phyloP scores from a whole-genome alignment of 2,113 vertebrate genomes.

The Echinops telfairi region DNA sequence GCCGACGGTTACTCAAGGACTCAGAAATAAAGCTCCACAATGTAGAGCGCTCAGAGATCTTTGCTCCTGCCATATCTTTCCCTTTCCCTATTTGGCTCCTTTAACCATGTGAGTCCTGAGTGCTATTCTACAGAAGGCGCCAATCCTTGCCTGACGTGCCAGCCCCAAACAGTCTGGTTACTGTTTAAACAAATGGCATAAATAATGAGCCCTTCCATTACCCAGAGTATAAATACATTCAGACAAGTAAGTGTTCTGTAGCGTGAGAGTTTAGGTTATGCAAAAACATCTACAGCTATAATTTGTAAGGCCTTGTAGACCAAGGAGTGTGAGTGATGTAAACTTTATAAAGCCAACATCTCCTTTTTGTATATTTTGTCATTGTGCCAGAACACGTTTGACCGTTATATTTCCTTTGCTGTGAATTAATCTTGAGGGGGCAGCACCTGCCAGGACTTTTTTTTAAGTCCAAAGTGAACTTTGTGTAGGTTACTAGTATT shows the following conservation, averaged over 20 bases:
- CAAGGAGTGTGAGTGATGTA: constrained; percentile 83
- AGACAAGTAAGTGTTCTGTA: constrained; percentile 84
- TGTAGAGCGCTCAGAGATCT: background rate
- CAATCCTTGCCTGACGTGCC: constrained; percentile 72
- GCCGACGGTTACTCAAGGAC: background rate
- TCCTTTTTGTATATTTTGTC: constrained; percentile 86
- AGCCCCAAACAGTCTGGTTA: constrained; percentile 83
- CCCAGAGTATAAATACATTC: constrained; percentile 85
- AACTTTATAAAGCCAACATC: constrained; percentile 78
- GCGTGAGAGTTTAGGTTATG: constrained; percentile 88
- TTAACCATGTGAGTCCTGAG: background rate
- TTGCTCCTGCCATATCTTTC: background rate
- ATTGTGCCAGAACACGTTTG: constrained; percentile 82
- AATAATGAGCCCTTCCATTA: constrained; percentile 86
- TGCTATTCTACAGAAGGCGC: constrained; percentile 59
- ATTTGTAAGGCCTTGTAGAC: constrained; percentile 85
- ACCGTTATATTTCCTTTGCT: constrained; percentile 71
- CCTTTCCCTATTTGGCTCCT: constrained; percentile 30
- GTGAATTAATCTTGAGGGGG: constrained; percentile 73
- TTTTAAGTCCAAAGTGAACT: background rate
- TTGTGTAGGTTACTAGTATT: background rate
- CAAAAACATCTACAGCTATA: constrained; percentile 85
- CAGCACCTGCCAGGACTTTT: constrained; percentile 75
- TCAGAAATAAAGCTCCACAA: background rate
- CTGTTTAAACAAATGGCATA: constrained; percentile 86